phyloP scores from a whole-genome alignment of 1,140 invertebrate species.

The Macrobrachium nipponense region DNA sequence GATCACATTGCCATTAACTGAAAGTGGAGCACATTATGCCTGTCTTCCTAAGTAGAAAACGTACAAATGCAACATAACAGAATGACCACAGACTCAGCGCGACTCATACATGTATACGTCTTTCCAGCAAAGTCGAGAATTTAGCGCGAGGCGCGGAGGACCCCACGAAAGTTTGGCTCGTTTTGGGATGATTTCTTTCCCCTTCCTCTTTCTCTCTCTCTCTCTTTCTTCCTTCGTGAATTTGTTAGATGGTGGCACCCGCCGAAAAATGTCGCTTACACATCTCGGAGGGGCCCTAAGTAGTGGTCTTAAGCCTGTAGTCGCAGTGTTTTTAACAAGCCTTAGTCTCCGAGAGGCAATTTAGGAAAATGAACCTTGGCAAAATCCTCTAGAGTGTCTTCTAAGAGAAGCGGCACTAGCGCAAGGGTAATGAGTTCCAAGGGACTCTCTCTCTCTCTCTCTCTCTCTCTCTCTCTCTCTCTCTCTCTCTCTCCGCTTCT shows the following conservation, averaged over 20 bases:
- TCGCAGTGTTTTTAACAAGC: slow-evolving; percentile 42
- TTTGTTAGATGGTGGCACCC: slow-evolving; percentile 6
- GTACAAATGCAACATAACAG: too few species aligned
- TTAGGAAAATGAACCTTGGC: slow-evolving; percentile 36
- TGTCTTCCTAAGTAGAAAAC: too few species aligned
- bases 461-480: slow-evolving; percentile 1
- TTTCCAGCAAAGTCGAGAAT: too few species aligned
- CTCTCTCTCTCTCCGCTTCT: neutral
- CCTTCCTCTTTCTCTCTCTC: too few species aligned
- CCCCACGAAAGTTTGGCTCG: too few species aligned
- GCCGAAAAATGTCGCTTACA: slow-evolving; percentile 35
- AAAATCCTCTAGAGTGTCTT: slow-evolving; percentile 22
- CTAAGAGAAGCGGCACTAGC: neutral
- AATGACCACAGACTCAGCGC: too few species aligned
- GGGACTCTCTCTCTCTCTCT: slow-evolving; percentile 14
- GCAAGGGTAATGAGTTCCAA: slow-evolving; percentile 11
- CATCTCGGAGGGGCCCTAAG: slow-evolving; percentile 33
- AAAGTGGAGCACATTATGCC: too few species aligned
- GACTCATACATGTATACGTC: too few species aligned
- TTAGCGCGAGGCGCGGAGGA: too few species aligned
- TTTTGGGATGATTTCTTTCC: too few species aligned
- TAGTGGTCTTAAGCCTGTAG: slow-evolving; percentile 41
- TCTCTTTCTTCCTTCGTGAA: neutral
- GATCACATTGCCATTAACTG: too few species aligned
- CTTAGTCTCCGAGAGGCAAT: slow-evolving; percentile 43